Percentiles rank a stretch among this genome's conserved stretches.
These are phyloP conservation scores for Epicauta chinensis DNA, from an alignment of 1,140 invertebrate genomes.

Conservation along the genomic window DNA sequence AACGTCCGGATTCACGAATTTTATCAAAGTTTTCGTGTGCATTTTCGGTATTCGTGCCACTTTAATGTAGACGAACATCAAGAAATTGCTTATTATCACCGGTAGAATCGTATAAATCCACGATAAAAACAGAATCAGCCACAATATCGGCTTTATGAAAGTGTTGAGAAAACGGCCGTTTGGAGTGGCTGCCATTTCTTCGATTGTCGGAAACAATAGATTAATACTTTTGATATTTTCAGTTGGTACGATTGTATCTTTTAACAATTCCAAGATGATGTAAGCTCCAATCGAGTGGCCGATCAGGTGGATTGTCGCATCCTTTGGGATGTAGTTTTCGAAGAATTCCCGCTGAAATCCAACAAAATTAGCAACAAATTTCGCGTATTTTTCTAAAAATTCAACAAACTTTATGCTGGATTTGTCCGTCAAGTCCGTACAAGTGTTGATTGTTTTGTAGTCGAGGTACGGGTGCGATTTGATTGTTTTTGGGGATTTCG, in stretches of 20 bases:
- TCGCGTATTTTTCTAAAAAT: slow-evolving; percentile 5
- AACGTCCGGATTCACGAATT: slow-evolving; percentile 49
- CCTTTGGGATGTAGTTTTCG: slow-evolving; percentile 58
- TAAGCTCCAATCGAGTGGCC: slow-evolving; percentile 83
- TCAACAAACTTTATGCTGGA: slow-evolving; percentile 68
- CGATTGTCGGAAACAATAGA: slow-evolving; percentile 77
- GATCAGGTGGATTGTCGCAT: slow-evolving; percentile 64
- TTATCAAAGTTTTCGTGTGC: slow-evolving; percentile 42
- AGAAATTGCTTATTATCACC: slow-evolving; percentile 42
- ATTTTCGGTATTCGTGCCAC: slow-evolving; percentile 45
- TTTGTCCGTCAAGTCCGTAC: slow-evolving; percentile 66
- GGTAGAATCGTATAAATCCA: slow-evolving; percentile 58
- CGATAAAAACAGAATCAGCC: slow-evolving; percentile 50
- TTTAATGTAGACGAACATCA: slow-evolving; percentile 49
- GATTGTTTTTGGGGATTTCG: slow-evolving; percentile 49
- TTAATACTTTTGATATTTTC: slow-evolving; percentile 51
- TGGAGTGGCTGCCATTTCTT: slow-evolving; percentile 64
- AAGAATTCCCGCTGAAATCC: slow-evolving; percentile 58
- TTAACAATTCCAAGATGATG: slow-evolving; percentile 68
- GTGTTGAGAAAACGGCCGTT: slow-evolving; percentile 59
- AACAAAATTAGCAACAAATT: slow-evolving; percentile 17
- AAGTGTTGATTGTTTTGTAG: slow-evolving; percentile 49
- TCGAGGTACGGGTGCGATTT: slow-evolving; percentile 41
- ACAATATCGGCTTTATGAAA: slow-evolving; percentile 49
- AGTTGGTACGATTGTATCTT: slow-evolving; percentile 46